Percentiles rank a stretch among this genome's conserved stretches.
phyloP scores from a whole-genome alignment of 1,140 invertebrate species.

The Adelges cooleyi region DNA sequence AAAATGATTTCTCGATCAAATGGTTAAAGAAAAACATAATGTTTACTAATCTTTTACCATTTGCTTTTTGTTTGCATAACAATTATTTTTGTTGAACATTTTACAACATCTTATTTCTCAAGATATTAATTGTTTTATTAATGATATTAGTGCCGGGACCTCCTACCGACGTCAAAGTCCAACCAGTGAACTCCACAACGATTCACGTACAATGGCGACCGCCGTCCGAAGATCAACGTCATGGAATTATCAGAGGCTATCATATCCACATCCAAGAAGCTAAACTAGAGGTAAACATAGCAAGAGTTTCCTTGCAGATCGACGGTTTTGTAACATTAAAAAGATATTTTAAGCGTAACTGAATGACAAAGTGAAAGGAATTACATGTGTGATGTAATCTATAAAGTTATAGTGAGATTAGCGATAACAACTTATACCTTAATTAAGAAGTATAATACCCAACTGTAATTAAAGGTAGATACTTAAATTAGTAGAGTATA shows the following conservation, averaged over 20 bases:
- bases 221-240: constrained; percentile 75
- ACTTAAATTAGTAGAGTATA: too few species aligned
- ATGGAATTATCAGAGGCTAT: constrained; percentile 93
- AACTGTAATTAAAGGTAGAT: too few species aligned
- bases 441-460: too few species aligned
- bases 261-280: constrained; percentile 91
- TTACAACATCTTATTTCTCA: background rate
- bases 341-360: too few species aligned
- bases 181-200: constrained; percentile 81
- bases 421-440: too few species aligned
- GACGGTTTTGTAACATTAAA: too few species aligned
- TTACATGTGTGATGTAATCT: too few species aligned
- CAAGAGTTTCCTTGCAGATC: too few species aligned
- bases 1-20: background rate
- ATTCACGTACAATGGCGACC: constrained; percentile 85
- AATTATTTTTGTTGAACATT: background rate
- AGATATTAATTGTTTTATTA: background rate
- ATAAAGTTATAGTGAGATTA: too few species aligned
- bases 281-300: constrained; percentile 56
- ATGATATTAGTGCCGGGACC: constrained; percentile 81
- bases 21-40: background rate
- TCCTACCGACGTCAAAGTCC: constrained; percentile 78
- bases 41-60: constrained; percentile 6
- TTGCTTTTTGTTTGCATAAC: constrained; percentile 1
- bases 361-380: too few species aligned